Evolutionary conservation across 2,888 invertebrate species (phyloP).

Genomic region (Buathra laborator): DNA sequence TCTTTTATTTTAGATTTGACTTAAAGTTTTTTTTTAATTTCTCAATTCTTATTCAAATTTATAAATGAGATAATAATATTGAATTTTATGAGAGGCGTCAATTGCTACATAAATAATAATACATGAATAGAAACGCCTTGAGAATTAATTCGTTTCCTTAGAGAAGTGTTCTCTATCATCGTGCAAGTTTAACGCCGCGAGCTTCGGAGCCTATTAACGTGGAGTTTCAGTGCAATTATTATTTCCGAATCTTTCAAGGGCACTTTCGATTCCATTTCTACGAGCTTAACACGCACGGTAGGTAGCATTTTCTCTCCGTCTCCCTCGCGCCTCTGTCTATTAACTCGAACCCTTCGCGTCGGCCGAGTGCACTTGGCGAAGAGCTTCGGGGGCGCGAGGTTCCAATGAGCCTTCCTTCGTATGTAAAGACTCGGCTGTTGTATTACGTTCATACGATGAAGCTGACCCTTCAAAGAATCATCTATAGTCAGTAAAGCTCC

Average conservation of each 20-base stretch:
- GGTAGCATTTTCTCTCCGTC: not conserved
- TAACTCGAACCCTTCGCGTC: conserved; percentile 19
- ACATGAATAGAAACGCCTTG: not conserved
- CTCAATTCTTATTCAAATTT: too few relatives aligned
- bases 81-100: not conserved
- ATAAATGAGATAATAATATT: too few relatives aligned
- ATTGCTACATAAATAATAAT: not conserved
- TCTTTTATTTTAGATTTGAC: too few relatives aligned
- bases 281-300: conserved; percentile 25
- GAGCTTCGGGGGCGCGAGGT: conserved; percentile 24
- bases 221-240: conserved; percentile 34
- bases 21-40: too few relatives aligned
- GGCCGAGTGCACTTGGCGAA: conserved; percentile 39
- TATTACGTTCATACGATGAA: conserved; percentile 6
- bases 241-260: conserved; percentile 57
- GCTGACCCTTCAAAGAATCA: not conserved
- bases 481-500: not conserved
- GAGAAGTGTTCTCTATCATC: not conserved
- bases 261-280: conserved; percentile 49
- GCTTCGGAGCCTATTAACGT: conserved; percentile 4
- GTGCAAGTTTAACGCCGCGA: not conserved
- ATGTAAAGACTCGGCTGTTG: conserved; percentile 29
- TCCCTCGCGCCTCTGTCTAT: not conserved
- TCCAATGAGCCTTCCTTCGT: conserved; percentile 31
- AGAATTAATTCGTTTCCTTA: not conserved